These are phyloP conservation scores for Lordiphosa fenestrarum DNA, from an alignment of 2,888 invertebrate species.

Conservation along the genomic window DNA sequence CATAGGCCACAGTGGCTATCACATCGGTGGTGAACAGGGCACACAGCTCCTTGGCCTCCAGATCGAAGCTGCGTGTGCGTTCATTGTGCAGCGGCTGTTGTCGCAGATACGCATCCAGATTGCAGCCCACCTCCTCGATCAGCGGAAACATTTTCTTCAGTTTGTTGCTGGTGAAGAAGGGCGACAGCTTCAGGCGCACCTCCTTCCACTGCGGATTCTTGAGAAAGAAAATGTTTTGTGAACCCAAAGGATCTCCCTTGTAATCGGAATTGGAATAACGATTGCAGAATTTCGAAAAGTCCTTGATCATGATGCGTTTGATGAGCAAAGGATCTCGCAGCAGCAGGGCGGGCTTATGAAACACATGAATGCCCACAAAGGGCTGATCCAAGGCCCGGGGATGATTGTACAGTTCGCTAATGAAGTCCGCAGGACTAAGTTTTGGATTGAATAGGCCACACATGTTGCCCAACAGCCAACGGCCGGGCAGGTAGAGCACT, in stretches of 20 bases:
- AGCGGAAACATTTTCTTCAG: slow-evolving; percentile 78
- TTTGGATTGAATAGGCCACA: slow-evolving; percentile 72
- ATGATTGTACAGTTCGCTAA: slow-evolving; percentile 78
- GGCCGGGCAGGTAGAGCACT: slow-evolving; percentile 77
- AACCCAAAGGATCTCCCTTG: slow-evolving; percentile 79
- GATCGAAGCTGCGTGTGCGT: slow-evolving; percentile 50
- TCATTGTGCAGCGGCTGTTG: slow-evolving; percentile 60
- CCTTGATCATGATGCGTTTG: slow-evolving; percentile 80
- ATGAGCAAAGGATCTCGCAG: slow-evolving; percentile 80
- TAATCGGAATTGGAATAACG: slow-evolving; percentile 77
- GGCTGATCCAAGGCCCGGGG: slow-evolving; percentile 60
- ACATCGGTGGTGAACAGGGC: slow-evolving; percentile 80
- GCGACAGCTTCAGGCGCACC: slow-evolving; percentile 80
- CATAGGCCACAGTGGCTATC: slow-evolving; percentile 81
- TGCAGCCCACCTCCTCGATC: slow-evolving; percentile 75
- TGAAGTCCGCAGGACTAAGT: slow-evolving; percentile 75
- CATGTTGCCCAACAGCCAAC: slow-evolving; percentile 80
- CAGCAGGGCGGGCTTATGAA: slow-evolving; percentile 80
- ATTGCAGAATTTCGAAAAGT: slow-evolving; percentile 80
- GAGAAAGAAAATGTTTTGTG: slow-evolving; percentile 80
- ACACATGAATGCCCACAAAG: slow-evolving; percentile 80
- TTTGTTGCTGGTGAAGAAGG: slow-evolving; percentile 80
- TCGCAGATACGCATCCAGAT: slow-evolving; percentile 69
- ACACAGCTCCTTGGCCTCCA: slow-evolving; percentile 78
- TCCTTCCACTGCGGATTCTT: slow-evolving; percentile 81